Conservation (phyloP, 2,888 invertebrate species). For the Tribolium freemani region DNA sequence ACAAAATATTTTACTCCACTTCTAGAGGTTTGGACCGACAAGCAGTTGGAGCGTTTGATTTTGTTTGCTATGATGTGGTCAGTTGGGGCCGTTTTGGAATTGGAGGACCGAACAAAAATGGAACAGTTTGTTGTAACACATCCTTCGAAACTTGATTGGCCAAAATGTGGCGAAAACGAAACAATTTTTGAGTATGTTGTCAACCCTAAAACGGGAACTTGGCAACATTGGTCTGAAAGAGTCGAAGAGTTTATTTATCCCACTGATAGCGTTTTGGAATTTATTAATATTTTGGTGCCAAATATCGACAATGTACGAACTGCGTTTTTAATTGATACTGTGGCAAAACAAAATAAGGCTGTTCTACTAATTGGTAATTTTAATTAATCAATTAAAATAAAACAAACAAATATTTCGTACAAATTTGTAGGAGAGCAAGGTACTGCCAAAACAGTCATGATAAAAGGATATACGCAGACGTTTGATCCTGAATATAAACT, state of each 20-base stretch:
- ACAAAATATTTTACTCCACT: background rate
- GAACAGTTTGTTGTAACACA: constrained; percentile 79
- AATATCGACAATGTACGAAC: constrained; percentile 92
- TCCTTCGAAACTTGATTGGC: constrained; percentile 81
- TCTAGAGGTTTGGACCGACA: constrained; percentile 70
- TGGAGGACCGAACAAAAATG: constrained; percentile 79
- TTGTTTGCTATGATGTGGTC: constrained; percentile 92
- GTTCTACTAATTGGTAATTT: constrained; percentile 80
- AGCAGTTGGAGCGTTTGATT: constrained; percentile 82
- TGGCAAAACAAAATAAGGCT: constrained; percentile 85
- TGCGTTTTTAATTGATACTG: constrained; percentile 84
- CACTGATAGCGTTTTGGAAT: constrained; percentile 80
- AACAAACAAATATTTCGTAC: background rate
- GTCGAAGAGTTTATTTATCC: constrained; percentile 85
- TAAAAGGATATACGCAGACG: constrained; percentile 82
- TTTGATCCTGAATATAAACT: constrained; percentile 85
- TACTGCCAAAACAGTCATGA: constrained; percentile 93
- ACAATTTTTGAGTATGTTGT: constrained; percentile 90
- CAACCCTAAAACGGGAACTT: constrained; percentile 76
- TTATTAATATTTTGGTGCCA: constrained; percentile 86
- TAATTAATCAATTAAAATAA: background rate
- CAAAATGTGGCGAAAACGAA: constrained; percentile 76
- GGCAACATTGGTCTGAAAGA: constrained; percentile 86
- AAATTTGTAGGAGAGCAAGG: constrained; percentile 82
- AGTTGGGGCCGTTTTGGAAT: constrained; percentile 84